Evolutionary conservation across 2,113 vertebrate genomes (phyloP).

Genomic region (Phyllostomus hastatus): DNA sequence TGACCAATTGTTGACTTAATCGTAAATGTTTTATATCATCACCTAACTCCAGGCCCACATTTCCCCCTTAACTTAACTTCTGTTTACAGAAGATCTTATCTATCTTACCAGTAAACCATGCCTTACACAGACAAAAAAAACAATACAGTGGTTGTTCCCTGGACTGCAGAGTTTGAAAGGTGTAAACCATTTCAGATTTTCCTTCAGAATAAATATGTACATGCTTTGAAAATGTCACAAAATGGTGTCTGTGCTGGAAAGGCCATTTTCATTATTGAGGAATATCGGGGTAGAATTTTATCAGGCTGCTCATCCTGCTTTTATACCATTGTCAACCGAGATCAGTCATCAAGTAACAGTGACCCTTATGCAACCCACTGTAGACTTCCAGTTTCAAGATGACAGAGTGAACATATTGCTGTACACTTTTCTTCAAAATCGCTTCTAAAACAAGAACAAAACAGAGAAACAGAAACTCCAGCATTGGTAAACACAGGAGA

Average conservation of each 20-base stretch:
- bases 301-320: not conserved
- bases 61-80: not conserved
- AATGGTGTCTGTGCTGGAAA: constrained; percentile 1
- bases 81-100: not conserved
- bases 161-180: not conserved
- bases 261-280: constrained; percentile 17
- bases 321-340: not conserved
- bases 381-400: not conserved
- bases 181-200: not conserved
- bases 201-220: not conserved
- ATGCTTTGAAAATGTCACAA: constrained; percentile 25
- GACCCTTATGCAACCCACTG: not conserved
- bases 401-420: not conserved
- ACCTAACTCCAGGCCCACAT: not conserved
- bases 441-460: not conserved
- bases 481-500: not conserved
- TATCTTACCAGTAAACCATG: not conserved
- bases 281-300: not conserved
- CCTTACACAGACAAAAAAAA: not conserved
- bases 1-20: not conserved
- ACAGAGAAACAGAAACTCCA: not conserved
- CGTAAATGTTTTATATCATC: not conserved
- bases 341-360: not conserved
- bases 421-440: not conserved
- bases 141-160: not conserved